Conservation (phyloP, 2,888 invertebrate species). For the Argyresthia goedartella region DNA sequence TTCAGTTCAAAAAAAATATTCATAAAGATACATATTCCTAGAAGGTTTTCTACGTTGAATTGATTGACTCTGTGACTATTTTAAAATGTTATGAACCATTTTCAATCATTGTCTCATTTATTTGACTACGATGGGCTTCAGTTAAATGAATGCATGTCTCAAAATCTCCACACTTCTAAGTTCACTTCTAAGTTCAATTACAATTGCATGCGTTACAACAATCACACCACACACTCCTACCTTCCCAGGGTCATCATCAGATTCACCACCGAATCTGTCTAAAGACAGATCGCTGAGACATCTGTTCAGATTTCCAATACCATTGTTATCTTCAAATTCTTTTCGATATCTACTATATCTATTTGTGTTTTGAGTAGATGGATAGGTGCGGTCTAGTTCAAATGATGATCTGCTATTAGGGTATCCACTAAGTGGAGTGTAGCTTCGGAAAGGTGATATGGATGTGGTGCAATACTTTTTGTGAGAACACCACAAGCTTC, state of each 20-base stretch:
- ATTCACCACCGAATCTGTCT: conserved; percentile 43
- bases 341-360: conserved; percentile 39
- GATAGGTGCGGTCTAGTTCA: conserved; percentile 59
- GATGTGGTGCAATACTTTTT: conserved; percentile 68
- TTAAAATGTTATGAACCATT: no score
- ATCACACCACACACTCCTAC: conserved; percentile 24
- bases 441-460: conserved; percentile 43
- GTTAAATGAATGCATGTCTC: no score
- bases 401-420: conserved; percentile 56
- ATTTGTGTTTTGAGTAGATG: conserved; percentile 50
- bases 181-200: no score
- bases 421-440: conserved; percentile 55
- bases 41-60: no score
- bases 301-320: conserved; percentile 37
- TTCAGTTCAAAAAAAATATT: no score
- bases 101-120: no score
- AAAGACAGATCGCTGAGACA: conserved; percentile 52
- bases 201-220: no score
- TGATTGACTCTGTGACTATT: no score
- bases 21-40: no score
- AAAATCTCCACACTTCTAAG: no score
- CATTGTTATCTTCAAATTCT: conserved; percentile 33
- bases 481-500: conserved; percentile 73
- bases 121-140: no score
- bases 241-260: conserved; percentile 54